Percentiles rank a stretch among this genome's conserved stretches.
These are phyloP conservation scores for Holotrichia oblita DNA, from an alignment of 1,140 invertebrate genomes.

Conservation along the genomic window DNA sequence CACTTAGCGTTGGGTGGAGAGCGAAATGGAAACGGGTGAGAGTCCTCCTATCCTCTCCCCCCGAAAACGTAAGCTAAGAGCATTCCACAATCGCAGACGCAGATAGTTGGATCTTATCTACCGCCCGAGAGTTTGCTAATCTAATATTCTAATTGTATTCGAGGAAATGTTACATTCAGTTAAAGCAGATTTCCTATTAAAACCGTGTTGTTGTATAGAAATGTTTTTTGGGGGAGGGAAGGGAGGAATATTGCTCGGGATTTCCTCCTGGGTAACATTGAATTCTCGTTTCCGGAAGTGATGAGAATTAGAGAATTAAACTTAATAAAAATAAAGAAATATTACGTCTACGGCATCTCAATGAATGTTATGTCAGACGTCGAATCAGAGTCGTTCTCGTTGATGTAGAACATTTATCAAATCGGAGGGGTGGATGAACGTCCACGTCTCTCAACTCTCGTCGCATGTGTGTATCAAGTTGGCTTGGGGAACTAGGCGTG, in stretches of 20 bases:
- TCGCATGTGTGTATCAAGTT: neutral
- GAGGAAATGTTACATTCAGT: constrained; percentile 57
- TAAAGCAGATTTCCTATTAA: constrained; percentile 59
- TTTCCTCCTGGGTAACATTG: constrained; percentile 60
- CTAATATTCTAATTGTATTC: constrained; percentile 62
- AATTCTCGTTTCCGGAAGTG: constrained; percentile 59
- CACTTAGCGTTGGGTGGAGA: constrained; percentile 39
- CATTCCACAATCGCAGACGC: constrained; percentile 5
- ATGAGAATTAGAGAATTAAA: neutral
- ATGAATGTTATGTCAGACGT: constrained; percentile 1
- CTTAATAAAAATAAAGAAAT: no score
- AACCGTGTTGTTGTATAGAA: constrained; percentile 48
- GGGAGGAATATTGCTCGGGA: constrained; percentile 39
- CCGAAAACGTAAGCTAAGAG: constrained; percentile 39
- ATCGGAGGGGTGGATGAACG: neutral
- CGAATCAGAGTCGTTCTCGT: constrained; percentile 16
- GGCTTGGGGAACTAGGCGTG: neutral
- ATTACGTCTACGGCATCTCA: neutral
- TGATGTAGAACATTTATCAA: constrained; percentile 21
- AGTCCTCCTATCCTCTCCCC: neutral
- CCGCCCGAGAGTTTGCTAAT: constrained; percentile 50
- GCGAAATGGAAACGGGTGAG: neutral
- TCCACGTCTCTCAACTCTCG: constrained; percentile 14
- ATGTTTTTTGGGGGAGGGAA: constrained; percentile 32
- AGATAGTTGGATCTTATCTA: constrained; percentile 51